Evolutionary conservation across 92 coral and sea anemone genomes (phyloP).

Genomic region (Parazoanthus swiftii): DNA sequence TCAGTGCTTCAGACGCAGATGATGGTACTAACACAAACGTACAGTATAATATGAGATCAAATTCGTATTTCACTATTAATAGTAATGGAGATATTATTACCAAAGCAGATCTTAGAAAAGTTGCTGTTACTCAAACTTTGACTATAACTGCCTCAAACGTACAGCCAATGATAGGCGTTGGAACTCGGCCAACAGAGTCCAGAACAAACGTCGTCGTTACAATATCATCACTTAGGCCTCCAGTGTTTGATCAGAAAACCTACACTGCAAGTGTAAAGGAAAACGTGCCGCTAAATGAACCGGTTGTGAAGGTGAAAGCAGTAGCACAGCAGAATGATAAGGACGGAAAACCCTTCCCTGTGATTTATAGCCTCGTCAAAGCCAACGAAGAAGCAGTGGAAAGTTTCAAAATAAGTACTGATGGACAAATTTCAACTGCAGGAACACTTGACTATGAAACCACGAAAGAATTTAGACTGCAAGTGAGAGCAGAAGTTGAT

Average conservation of each 20-base stretch:
- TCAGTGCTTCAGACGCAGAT: conserved; percentile 80
- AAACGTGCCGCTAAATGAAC: conserved; percentile 27
- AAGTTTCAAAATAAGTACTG: conserved; percentile 68
- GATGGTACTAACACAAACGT: conserved; percentile 46
- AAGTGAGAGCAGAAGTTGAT: conserved; percentile 74
- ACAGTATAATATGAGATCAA: conserved; percentile 35
- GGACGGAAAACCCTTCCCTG: not conserved
- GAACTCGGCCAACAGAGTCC: conserved; percentile 41
- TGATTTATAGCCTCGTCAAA: conserved; percentile 71
- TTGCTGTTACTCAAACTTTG: conserved; percentile 40
- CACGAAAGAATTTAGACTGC: conserved; percentile 60
- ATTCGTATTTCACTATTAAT: conserved; percentile 50
- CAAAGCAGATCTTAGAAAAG: conserved; percentile 28
- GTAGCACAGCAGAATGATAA: conserved; percentile 26
- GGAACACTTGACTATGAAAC: conserved; percentile 73
- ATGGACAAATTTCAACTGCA: conserved; percentile 71
- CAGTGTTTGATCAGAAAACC: conserved; percentile 39
- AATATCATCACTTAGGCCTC: conserved; percentile 61
- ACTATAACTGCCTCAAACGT: conserved; percentile 71
- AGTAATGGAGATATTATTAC: conserved; percentile 44
- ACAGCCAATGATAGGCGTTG: conserved; percentile 56
- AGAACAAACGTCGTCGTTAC: conserved; percentile 74
- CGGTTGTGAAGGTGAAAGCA: conserved; percentile 56
- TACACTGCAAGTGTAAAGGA: conserved; percentile 60
- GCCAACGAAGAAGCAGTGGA: conserved; percentile 63